Evolutionary conservation across 2,797 vertebrate genomes (phyloP), one percentile per base, ranked within the genome.

Genomic region (Morus bassanus): DNA sequence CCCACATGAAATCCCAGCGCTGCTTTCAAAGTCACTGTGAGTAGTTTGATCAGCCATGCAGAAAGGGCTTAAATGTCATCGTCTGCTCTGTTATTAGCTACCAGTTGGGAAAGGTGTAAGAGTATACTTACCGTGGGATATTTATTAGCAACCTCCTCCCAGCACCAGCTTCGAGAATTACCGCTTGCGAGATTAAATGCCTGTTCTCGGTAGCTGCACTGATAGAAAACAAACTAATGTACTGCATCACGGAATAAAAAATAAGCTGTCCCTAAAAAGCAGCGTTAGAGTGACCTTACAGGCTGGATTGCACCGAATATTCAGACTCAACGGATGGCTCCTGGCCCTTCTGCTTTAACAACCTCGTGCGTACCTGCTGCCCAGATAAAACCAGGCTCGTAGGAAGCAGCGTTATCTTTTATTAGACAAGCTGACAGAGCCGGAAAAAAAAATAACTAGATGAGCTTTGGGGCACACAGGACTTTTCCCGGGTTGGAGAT

Each of bases 61-160:
- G 96, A 96, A 97, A 97, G 95, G 87, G 95, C 88, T 96, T 89
- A 93, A 93, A 92, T 95, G 96, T 93, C 97, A 93, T 88, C 21
- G 9, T 76, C 93, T 88, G 94, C 89, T 95, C 89, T 68, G 86
- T 82, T 93, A 94, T 96, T 92, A 97, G 96, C 91, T 94, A 93
- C 93, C 93, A 31, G 5, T 28, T 79, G 88, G 90, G 91, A 63
- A 94, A 91, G 83, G 93, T 93, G 91, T 90, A 93, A 88, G 93
- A 93, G 85, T 88, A 77, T 68, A 59, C 80, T 72, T 91, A 86
- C 84, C 2, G 1, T 68, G 91, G 82, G 93, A 87, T 96, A 96
- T 95, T 97, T 95, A 96, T 96, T 72, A 78, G 92, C 77, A 69
- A 63, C 61, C 86, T 78, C 89, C 81, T 75, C 64, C 73, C 43